Conservation (phyloP, 2,113 vertebrate species). For the Zapornia atra region DNA sequence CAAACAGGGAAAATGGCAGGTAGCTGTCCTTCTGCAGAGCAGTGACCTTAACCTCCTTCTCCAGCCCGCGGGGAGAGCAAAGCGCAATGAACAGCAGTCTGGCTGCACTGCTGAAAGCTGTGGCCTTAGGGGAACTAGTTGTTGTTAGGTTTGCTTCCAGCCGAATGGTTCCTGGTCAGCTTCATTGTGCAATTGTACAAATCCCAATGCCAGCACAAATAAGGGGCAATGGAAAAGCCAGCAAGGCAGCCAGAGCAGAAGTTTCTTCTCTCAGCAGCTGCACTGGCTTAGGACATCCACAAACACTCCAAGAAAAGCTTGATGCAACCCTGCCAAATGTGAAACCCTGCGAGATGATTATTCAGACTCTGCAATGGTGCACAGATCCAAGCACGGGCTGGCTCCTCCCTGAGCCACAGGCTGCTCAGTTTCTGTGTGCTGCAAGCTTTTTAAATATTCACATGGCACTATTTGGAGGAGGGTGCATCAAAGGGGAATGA, state of each 20-base stretch:
- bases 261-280: background rate
- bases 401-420: background rate
- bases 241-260: background rate
- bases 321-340: background rate
- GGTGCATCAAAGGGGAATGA: background rate
- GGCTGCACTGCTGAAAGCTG: background rate
- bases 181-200: constrained; percentile 38
- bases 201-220: constrained; percentile 34
- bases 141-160: constrained; percentile 50
- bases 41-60: constrained; percentile 43
- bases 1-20: background rate
- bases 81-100: background rate
- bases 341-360: background rate
- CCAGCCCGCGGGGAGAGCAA: background rate
- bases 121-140: constrained; percentile 22
- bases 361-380: background rate
- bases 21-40: background rate
- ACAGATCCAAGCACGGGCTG: background rate
- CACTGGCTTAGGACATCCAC: background rate
- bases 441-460: background rate
- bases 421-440: background rate
- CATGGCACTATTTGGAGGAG: background rate
- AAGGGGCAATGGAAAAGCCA: background rate
- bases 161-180: background rate
- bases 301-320: background rate